These are phyloP conservation scores for Strigamia maritima DNA, from an alignment of 2,888 invertebrate species.

Conservation along the genomic window DNA sequence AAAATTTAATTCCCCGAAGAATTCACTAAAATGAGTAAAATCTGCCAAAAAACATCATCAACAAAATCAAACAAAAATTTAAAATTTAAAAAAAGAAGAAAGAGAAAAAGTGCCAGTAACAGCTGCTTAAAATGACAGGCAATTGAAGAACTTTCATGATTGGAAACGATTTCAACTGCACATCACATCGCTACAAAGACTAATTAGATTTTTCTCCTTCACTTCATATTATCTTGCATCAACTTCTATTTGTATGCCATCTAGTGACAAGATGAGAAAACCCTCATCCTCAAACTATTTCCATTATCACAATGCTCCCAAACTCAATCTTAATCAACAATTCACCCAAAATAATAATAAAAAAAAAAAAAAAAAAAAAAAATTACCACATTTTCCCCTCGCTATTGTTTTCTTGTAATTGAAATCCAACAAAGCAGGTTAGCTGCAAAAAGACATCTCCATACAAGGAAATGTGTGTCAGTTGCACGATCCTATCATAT, in stretches of 20 bases:
- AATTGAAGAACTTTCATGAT: constrained; percentile 9
- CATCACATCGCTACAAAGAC: constrained; percentile 6
- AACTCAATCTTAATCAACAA: not conserved
- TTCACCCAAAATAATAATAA: not conserved
- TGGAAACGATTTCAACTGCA: constrained; percentile 11
- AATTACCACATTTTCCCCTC: not conserved
- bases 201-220: constrained; percentile 14
- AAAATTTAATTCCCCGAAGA: not conserved
- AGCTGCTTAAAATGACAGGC: constrained; percentile 7
- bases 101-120: not conserved
- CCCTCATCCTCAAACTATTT: not conserved
- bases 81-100: not conserved
- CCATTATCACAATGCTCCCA: not conserved
- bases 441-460: not conserved
- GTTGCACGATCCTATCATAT: not conserved
- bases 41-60: not conserved
- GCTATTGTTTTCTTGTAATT: not conserved
- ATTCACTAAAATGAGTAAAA: not conserved
- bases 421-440: not conserved
- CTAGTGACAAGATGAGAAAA: not conserved
- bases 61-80: not conserved
- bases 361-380: not conserved
- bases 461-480: not conserved
- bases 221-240: constrained; percentile 2
- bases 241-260: constrained; percentile 2